Evolutionary conservation across 2,113 vertebrate species (phyloP), one percentile per base, ranked within the genome.

Genomic region (Mystacornis crossleyi): DNA sequence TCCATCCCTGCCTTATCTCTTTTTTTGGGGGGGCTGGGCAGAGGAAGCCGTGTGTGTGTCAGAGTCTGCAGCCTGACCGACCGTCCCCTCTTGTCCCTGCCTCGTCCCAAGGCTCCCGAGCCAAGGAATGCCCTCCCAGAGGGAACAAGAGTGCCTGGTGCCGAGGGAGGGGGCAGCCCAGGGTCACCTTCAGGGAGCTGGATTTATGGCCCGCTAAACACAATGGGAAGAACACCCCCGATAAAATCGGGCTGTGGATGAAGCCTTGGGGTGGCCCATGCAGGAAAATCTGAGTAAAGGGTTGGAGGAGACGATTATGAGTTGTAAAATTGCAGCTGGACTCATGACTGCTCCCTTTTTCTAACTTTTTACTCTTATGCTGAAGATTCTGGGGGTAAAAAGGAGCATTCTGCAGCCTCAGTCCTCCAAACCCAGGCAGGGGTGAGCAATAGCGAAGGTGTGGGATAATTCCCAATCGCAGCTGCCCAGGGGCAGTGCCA

Each of bases 301-400:
- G 9, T 4, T 58, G 55, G 34, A 71, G 21, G 43, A 55, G 72
- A 58, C 29, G 55, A 40, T 33, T 26, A 3, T 7, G 8, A 81
- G 45, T 0, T n/a, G 45, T 55, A 48, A 43, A 90, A 81, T 12
- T 34, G 53, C 48, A 67, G 53, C 69, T 70, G 72, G n/a, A 43
- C 31, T 40, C 40, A 47, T 0, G 0, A 10, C 4, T 51, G 12
- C 3, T 42, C n/a, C 5, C 3, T 71, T 71, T 21, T 51, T 51
- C 24, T 64, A 24, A 19, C 19, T 64, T 69, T 66, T 23, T 42
- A 9, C 28, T 18, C 21, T 69, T 43, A 26, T 40, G 54, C 48
- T 62, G 40, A 26, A 70, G 53, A 29, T 86, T 57, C 53, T 33
- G 34, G 40, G 13, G 10, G 43, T 17, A 18, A 57, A 58, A 80